Conservation (phyloP, 2,113 vertebrate genomes). For the Larimichthys polyactis region DNA sequence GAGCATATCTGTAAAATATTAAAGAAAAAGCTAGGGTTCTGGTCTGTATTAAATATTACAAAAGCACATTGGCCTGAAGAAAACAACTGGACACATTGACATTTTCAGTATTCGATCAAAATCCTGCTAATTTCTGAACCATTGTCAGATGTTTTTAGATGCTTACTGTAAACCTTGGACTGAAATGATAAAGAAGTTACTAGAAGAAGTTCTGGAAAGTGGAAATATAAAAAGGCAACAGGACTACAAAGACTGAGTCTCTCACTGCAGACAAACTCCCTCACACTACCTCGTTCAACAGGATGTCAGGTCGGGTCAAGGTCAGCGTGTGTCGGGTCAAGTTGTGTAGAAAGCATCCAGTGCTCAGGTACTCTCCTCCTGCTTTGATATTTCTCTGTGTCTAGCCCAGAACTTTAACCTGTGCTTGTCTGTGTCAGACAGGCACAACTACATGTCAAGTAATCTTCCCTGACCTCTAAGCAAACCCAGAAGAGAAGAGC, state of each 20-base stretch:
- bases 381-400: constrained; percentile 23
- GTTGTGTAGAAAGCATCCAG: constrained; percentile 21
- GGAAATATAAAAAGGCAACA: neutral
- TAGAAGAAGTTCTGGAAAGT: neutral
- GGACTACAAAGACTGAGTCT: neutral
- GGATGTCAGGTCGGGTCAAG: constrained; percentile 25
- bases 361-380: neutral
- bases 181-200: neutral
- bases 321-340: constrained; percentile 27
- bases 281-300: neutral
- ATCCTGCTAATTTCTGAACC: neutral
- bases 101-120: neutral
- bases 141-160: neutral
- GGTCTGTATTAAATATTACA: neutral
- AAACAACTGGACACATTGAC: neutral
- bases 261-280: neutral
- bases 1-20: too few relatives aligned
- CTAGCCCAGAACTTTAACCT: constrained; percentile 18
- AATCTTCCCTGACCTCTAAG: constrained; percentile 36
- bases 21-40: neutral
- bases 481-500: constrained; percentile 9
- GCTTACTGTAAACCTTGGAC: neutral
- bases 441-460: constrained; percentile 35
- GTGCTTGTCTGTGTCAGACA: constrained; percentile 36
- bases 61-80: neutral